Evolutionary conservation across 2,113 vertebrate species (phyloP), one percentile per base, ranked within the genome.

Genomic region (Papio anubis): DNA sequence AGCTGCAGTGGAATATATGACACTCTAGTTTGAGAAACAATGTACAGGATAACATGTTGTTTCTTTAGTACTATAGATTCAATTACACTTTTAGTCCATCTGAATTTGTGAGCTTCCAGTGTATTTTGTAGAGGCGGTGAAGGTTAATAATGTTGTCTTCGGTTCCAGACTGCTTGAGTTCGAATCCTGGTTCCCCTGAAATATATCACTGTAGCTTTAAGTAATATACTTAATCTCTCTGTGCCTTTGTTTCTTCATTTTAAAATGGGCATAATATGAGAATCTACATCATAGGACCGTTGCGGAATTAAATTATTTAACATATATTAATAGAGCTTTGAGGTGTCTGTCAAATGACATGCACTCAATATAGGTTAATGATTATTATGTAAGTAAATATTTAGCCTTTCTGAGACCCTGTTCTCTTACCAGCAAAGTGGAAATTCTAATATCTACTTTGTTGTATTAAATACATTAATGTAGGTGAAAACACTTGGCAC

Each of bases 261-360:
- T 11, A 66, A 85, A 90, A 84, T 84, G 27, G 32, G 83, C 1
- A 48, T 79, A 20, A 32, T 38, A 40, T n/a, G 6, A 64, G 11
- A 43, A 84, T 87, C 48, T 48, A 23, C 20, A 45, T 87, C 21
- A 73, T 38, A 92, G 45, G 55, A 4, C 21, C 82, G 27, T 12
- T 96, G 23, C 16, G 13, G 4, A 27, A 79, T 95, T 96, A 92
- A 95, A 64, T 78, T 94, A 76, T 70, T 18, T 59, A 57, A 85
- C 12, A 27, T 11, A 50, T 50, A 35, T 61, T n/a, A 59, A 13
- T 9, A 76, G 4, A 72, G 23, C 12, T 81, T 43, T 50, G 8
- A 95, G 21, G 17, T 59, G 3, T 79, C 20, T 43, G 11, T 84
- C 66, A 79, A 45, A 66, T 40, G 43, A 13, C 12, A 50, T 1